These are phyloP conservation scores for Platycheirus albimanus DNA, from an alignment of 2,888 invertebrate species.

Conservation along the genomic window DNA sequence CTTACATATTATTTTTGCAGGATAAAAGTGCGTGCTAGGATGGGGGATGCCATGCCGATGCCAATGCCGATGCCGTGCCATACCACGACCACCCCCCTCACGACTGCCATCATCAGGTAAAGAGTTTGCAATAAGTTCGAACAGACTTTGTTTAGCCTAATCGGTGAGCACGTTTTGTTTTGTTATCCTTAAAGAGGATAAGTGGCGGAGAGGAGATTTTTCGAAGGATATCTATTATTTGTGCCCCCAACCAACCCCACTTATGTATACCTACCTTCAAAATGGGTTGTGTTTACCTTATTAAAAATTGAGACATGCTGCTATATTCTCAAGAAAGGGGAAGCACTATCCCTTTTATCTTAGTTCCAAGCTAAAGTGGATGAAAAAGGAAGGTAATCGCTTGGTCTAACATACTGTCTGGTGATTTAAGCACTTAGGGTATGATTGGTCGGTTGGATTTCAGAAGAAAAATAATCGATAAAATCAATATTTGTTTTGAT, in stretches of 20 bases:
- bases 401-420: constrained; percentile 18
- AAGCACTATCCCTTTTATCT: constrained; percentile 19
- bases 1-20: not conserved
- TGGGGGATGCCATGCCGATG: constrained; percentile 33
- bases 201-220: constrained; percentile 58
- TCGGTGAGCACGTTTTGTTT: constrained; percentile 72
- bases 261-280: not conserved
- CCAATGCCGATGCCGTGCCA: constrained; percentile 6
- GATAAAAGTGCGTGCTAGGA: constrained; percentile 55
- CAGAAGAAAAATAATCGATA: constrained; percentile 22
- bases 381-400: constrained; percentile 50
- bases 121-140: constrained; percentile 28
- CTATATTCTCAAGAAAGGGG: not conserved
- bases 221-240: constrained; percentile 32
- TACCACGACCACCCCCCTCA: constrained; percentile 1
- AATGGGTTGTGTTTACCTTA: constrained; percentile 70
- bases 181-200: constrained; percentile 71
- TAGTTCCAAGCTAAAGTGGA: not conserved
- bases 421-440: constrained; percentile 39
- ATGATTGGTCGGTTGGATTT: constrained; percentile 12
- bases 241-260: not conserved
- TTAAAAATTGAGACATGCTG: constrained; percentile 72
- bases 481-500: constrained; percentile 50
- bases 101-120: constrained; percentile 52
- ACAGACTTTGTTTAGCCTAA: constrained; percentile 68